Evolutionary conservation across 1,140 invertebrate genomes (phyloP).

Genomic region (Leptopilina clavipes): DNA sequence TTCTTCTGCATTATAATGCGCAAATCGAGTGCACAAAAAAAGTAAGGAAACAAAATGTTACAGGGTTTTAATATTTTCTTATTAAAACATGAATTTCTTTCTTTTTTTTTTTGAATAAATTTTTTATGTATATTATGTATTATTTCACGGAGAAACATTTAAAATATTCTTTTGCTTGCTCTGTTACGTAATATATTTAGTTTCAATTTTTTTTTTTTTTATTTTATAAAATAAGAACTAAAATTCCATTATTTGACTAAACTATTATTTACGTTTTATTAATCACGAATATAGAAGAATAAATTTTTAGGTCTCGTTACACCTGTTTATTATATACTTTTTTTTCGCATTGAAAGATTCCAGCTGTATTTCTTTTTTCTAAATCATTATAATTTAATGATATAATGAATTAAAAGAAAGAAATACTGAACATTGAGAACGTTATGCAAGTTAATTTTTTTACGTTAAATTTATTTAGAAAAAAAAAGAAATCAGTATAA

Average conservation of each 20-base stretch:
- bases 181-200: background rate
- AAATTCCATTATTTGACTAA: background rate
- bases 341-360: background rate
- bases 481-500: no score
- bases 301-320: background rate
- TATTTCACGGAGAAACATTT: no score
- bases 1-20: background rate
- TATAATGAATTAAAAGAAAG: no score
- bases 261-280: background rate
- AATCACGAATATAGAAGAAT: background rate
- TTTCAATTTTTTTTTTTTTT: background rate
- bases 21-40: background rate
- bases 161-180: background rate
- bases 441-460: no score
- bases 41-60: background rate
- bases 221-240: background rate
- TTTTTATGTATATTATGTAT: no score
- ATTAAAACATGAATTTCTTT: no score
- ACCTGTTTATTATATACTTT: constrained; percentile 7
- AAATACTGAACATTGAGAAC: no score
- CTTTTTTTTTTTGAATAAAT: no score
- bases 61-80: no score
- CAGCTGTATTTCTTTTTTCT: background rate
- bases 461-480: no score
- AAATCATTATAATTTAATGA: no score